Evolutionary conservation across 2,797 vertebrate genomes (phyloP).

Genomic region (Cynodonichthys magdalenae): DNA sequence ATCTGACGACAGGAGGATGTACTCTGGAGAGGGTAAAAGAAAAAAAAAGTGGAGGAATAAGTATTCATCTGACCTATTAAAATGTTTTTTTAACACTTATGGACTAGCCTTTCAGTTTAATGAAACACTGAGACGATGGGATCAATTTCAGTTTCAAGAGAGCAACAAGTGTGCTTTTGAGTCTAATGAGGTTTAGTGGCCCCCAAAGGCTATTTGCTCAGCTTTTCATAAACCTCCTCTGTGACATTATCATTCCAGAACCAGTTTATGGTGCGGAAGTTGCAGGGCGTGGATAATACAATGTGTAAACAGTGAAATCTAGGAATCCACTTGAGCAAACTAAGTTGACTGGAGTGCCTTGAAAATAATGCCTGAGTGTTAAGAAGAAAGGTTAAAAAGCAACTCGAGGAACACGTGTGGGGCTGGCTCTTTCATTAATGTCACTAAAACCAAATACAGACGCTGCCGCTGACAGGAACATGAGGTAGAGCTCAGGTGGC

Average conservation of each 20-base stretch:
- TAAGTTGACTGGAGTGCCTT: not conserved
- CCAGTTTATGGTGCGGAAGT: slow-evolving; percentile 13
- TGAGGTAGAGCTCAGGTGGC: not conserved
- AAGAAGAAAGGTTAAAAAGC: not conserved
- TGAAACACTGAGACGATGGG: slow-evolving; percentile 13
- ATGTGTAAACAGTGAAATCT: slow-evolving; percentile 19
- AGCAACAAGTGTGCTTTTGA: slow-evolving; percentile 4
- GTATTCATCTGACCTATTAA: slow-evolving; percentile 18
- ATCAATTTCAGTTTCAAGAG: slow-evolving; percentile 2
- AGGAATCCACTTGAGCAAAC: slow-evolving; percentile 14
- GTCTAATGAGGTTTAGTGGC: slow-evolving; percentile 24
- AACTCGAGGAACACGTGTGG: not conserved
- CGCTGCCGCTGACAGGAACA: not conserved
- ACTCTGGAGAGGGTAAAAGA: slow-evolving; percentile 47
- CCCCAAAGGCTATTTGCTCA: slow-evolving; percentile 15
- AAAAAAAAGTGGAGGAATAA: not conserved
- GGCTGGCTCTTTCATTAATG: slow-evolving; percentile 3
- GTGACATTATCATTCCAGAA: slow-evolving; percentile 24
- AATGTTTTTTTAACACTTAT: not conserved
- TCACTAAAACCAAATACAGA: slow-evolving; percentile 1
- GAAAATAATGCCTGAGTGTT: slow-evolving; percentile 4
- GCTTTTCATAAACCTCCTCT: slow-evolving; percentile 27
- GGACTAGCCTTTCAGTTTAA: not conserved
- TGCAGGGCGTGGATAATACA: slow-evolving; percentile 14
- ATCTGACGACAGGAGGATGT: slow-evolving; percentile 53